Evolutionary conservation across 2,113 vertebrate genomes (phyloP), one percentile per base, ranked within the genome.

Genomic region (Hystrix cristata): DNA sequence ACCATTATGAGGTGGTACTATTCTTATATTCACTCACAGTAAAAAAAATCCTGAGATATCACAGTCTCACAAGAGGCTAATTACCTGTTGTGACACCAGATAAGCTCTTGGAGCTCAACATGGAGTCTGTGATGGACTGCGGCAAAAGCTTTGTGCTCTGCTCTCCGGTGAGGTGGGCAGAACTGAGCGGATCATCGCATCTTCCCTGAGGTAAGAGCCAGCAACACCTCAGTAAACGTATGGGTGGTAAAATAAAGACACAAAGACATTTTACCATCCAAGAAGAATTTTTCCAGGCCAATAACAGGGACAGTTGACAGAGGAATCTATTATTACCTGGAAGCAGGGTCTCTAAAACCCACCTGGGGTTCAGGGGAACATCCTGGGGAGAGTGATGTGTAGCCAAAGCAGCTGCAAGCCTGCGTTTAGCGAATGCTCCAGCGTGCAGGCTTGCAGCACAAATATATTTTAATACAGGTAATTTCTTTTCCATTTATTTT

Each of bases 401-500:
- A 74, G 62, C 34, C 38, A 83, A 89, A 78, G 88, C 59, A 76
- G 65, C 62, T 51, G 38, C 59, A 90, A 83, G 78, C 21, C 31
- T 15, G 15, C 38, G 11, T 89, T 31, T 46, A 34, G 59, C 85
- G n/a, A 78, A 65, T 57, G 71, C 86, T 34, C 19, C 31, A 21
- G 16, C 2, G 9, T 7, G 76, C 34, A 64, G 65, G 38, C 25
- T 65, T 16, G 85, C 86, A 34, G 19, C 10, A 1, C 83, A 93
- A 88, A 91, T 89, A 78, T 23, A 83, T 92, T 96, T 74, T 80
- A 91, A 95, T 13, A 55, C 67, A 86, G 80, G 85, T 90, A 76
- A 96, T 95, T 95, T 87, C 65, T 92, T 96, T 97, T 95, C 94
- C 90, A 69, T 95, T 95, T 97, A 67, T 95, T 95, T 82, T 57